Base-by-base conservation (phyloP, 2,888 invertebrate genomes). In the Epirrhoe alternata region DNA sequence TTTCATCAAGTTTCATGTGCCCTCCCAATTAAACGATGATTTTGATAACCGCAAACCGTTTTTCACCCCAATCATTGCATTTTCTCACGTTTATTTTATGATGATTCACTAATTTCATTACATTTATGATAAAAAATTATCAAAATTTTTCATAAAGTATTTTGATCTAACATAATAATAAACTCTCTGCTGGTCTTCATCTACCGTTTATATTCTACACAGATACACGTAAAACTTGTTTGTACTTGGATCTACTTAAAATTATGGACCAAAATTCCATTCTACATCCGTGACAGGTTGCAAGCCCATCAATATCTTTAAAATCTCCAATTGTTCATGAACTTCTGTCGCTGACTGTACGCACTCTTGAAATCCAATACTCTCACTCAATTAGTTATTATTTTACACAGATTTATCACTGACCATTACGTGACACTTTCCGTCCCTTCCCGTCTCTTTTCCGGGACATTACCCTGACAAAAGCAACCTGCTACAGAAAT, bases 401-500 rank as follows among this genome's bases (percentile, higher is more conserved):
- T 7, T 16, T 47, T 47, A 12, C 14, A 14, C 47, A 16, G 14
- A 16, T 45, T 47, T 45, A 56, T 61, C 24, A 49, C 49, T 52
- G 52, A 58, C 70, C 76, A 69, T 74, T 73, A 47, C 51, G 68
- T 62, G 45, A 68, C 57, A 60, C 17, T 64, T 68, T 72, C 64
- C 58, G 24, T 24, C 24, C 24, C 1, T 24, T 56, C 47, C 49
- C 69, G 70, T 71, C 58, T 16, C 64, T 49, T 79, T 76, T 79
- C 74, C 76, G 64, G 60, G 69, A 74, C 77, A 82, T 80, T 78
- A 77, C 52, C 59, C 76, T 73, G 59, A 68, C 77, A 82, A 87
- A 71, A 70, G 73, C 66, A 74, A 74, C 79, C 79, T 78, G 78
- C 67, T 80, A 74, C 74, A 77, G 69, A 66, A 75, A 75, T 81